Evolutionary conservation across 2,113 vertebrate species (phyloP).

Genomic region (Synchiropus splendidus): DNA sequence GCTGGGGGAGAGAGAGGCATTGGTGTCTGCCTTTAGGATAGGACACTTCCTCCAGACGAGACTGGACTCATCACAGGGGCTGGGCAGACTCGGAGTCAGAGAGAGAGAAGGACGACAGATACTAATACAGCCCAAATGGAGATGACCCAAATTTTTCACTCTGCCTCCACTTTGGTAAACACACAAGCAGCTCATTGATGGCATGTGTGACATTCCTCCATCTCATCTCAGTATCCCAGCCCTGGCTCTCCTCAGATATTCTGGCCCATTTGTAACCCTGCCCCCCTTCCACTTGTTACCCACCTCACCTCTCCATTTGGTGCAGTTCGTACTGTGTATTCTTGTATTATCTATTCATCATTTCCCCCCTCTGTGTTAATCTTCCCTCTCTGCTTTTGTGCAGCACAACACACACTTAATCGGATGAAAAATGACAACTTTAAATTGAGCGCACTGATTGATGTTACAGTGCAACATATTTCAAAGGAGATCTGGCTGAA

Average conservation of each 20-base stretch:
- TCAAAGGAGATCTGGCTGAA: too few relatives aligned
- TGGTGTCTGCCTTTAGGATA: conserved; percentile 25
- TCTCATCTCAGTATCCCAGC: conserved; percentile 39
- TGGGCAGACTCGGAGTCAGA: conserved; percentile 8
- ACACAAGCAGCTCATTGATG: conserved; percentile 51
- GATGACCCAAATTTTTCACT: conserved; percentile 37
- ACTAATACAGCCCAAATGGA: conserved; percentile 36
- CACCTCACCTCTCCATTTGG: conserved; percentile 11
- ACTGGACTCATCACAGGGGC: conserved; percentile 24
- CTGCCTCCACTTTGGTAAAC: conserved; percentile 50
- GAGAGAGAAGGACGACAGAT: conserved; percentile 13
- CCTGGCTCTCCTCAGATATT: conserved; percentile 29
- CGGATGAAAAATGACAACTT: too few relatives aligned
- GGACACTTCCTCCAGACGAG: conserved; percentile 30
- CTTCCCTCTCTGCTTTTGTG: too few relatives aligned
- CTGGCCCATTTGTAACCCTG: conserved; percentile 9
- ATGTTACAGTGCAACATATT: too few relatives aligned
- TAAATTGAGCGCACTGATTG: too few relatives aligned
- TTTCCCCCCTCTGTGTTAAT: too few relatives aligned
- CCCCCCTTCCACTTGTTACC: conserved; percentile 7
- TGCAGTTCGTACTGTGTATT: background rate
- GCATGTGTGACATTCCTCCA: conserved; percentile 64
- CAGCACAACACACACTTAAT: too few relatives aligned
- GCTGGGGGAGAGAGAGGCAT: conserved; percentile 18
- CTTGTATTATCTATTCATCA: too few relatives aligned